Conservation (phyloP, 2,113 vertebrate genomes). For the Alethe diademata region DNA sequence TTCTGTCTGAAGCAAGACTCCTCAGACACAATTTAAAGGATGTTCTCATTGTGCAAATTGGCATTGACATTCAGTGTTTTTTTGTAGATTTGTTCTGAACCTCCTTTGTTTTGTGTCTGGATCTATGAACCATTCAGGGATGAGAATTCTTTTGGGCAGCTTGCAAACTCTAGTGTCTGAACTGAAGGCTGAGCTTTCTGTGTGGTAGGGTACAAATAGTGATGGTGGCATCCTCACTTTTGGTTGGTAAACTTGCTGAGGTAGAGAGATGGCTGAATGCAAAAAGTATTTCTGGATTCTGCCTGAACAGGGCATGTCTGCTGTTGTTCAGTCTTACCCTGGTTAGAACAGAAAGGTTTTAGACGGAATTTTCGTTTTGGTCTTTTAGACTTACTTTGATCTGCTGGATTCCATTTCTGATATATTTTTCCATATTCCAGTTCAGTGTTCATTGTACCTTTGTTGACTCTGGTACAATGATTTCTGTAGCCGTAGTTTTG, state of each 20-base stretch:
- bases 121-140: background rate
- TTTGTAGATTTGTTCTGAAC: background rate
- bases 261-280: background rate
- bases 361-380: background rate
- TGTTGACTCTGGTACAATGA: background rate
- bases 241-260: background rate
- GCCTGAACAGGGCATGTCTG: background rate
- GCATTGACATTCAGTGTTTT: background rate
- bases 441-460: background rate
- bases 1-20: background rate
- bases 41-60: background rate
- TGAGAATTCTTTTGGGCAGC: background rate
- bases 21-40: background rate
- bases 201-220: background rate
- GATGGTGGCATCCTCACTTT: background rate
- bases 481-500: background rate
- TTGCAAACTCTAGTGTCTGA: background rate
- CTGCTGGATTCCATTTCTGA: background rate
- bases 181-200: background rate
- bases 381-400: background rate
- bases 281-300: background rate
- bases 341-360: background rate
- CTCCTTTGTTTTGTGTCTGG: background rate
- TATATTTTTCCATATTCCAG: background rate
- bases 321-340: background rate